These are phyloP conservation scores for Chaenocephalus aceratus DNA, from an alignment of 2,113 vertebrate genomes.

Conservation along the genomic window DNA sequence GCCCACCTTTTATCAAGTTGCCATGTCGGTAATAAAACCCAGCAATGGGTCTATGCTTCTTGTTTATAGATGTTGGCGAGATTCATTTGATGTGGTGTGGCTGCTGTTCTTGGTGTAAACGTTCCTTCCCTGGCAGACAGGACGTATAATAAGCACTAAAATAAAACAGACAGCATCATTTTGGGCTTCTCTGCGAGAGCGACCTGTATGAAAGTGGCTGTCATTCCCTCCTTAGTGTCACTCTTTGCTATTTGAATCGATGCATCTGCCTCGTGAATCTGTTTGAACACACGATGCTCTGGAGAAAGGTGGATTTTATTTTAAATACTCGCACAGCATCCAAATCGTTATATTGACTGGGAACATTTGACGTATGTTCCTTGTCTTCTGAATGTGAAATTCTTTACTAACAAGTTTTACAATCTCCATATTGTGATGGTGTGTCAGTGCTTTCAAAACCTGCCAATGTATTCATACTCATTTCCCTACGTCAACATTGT, in stretches of 20 bases:
- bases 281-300: slow-evolving; percentile 26
- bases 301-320: background rate
- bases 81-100: background rate
- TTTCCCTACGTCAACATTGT: background rate
- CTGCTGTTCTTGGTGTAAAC: background rate
- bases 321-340: background rate
- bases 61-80: background rate
- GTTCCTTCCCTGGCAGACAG: slow-evolving; percentile 11
- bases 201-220: slow-evolving; percentile 6
- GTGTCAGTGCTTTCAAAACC: background rate
- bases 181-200: background rate
- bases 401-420: background rate
- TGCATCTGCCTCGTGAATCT: background rate
- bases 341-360: too few species aligned
- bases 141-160: slow-evolving; percentile 13
- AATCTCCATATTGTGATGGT: too few species aligned
- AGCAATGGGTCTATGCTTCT: slow-evolving; percentile 10
- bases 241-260: slow-evolving; percentile 24
- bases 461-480: background rate
- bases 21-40: slow-evolving; percentile 18
- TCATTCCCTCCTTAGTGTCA: slow-evolving; percentile 1
- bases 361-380: too few species aligned
- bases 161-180: slow-evolving; percentile 23
- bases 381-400: too few species aligned
- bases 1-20: slow-evolving; percentile 13